These are phyloP conservation scores for Heliconius cydno DNA, from an alignment of 2,888 invertebrate species.

Conservation along the genomic window DNA sequence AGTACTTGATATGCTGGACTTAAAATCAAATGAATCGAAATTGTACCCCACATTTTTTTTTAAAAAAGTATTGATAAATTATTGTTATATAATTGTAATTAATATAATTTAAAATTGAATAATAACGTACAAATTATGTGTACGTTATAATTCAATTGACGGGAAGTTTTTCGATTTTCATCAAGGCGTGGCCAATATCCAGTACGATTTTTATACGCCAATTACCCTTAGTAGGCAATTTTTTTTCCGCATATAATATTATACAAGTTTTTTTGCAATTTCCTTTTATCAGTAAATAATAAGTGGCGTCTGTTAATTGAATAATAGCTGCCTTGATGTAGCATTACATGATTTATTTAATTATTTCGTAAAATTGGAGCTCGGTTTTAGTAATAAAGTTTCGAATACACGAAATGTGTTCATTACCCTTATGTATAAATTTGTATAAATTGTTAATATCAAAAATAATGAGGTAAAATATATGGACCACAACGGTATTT, in stretches of 20 bases:
- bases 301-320: constrained; percentile 9
- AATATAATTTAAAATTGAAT: neutral
- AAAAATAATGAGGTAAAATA: neutral
- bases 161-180: constrained; percentile 42
- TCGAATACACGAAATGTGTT: neutral
- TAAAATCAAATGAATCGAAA: neutral
- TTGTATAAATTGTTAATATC: neutral
- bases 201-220: constrained; percentile 32
- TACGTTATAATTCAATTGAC: constrained; percentile 28
- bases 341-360: neutral
- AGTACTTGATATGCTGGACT: neutral
- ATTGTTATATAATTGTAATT: neutral
- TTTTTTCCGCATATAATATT: constrained; percentile 11
- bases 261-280: constrained; percentile 11
- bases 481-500: neutral
- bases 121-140: constrained; percentile 31
- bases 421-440: neutral
- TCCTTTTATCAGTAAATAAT: constrained; percentile 13
- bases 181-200: constrained; percentile 35
- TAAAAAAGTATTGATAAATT: neutral
- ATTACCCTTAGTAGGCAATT: constrained; percentile 25
- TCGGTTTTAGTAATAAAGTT: neutral
- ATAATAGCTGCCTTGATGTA: neutral
- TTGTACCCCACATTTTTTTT: neutral
- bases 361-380: neutral